phyloP scores from a whole-genome alignment of 1,140 invertebrate genomes.

The Marisa cornuarietis region DNA sequence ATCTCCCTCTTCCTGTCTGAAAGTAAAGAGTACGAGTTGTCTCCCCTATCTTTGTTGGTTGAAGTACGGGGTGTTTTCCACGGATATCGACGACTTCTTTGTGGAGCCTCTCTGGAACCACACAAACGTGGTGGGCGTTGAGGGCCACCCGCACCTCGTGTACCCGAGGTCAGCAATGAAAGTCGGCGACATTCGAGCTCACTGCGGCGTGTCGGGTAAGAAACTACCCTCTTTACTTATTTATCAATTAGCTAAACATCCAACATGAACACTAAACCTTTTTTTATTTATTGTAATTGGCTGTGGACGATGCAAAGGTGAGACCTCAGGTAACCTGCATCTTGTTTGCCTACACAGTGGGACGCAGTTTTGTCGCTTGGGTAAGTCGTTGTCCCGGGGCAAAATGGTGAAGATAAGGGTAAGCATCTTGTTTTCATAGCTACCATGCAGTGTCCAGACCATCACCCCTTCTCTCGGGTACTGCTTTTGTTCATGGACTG shows the following conservation, averaged over 20 bases:
- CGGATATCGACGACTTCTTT: conserved; percentile 58
- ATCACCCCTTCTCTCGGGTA: too few species aligned
- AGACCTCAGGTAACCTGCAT: not conserved
- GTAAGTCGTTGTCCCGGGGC: too few species aligned
- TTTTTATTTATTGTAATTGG: too few species aligned
- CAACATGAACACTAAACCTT: too few species aligned
- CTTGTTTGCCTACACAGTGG: too few species aligned
- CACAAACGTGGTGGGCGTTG: conserved; percentile 37
- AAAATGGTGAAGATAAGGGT: too few species aligned
- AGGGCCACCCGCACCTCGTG: conserved; percentile 58
- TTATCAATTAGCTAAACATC: not conserved
- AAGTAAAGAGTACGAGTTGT: not conserved
- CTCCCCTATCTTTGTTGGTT: conserved; percentile 4
- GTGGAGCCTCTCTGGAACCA: conserved; percentile 62
- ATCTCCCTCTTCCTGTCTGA: too few species aligned
- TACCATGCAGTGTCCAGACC: too few species aligned
- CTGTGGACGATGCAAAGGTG: not conserved
- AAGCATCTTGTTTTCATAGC: too few species aligned
- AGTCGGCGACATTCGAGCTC: conserved; percentile 31
- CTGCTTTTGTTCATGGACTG: too few species aligned
- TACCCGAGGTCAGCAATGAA: conserved; percentile 55
- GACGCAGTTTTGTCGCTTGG: too few species aligned
- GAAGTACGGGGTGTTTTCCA: conserved; percentile 59
- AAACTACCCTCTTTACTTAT: not conserved
- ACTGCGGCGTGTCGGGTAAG: conserved; percentile 53